A percentile compares a stretch with the other conserved stretches of the same genome.
Evolutionary conservation across 2,888 invertebrate genomes (phyloP).

Genomic region (Drosophila nr. fundita): DNA sequence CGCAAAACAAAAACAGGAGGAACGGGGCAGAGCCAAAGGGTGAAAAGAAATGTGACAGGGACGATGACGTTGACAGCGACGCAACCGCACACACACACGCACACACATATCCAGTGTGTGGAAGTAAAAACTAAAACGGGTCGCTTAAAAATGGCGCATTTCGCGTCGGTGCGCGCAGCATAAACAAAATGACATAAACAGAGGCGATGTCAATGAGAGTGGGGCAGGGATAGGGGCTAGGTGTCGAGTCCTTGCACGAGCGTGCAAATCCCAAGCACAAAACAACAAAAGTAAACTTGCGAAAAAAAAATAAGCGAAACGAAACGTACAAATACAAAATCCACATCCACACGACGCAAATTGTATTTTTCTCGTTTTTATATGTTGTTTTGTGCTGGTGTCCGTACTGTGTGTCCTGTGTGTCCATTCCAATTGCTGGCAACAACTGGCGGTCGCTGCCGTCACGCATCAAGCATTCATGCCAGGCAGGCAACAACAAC

Average conservation of each 20-base stretch:
- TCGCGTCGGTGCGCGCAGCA: constrained; percentile 64
- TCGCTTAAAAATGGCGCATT: constrained; percentile 62
- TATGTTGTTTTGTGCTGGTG: constrained; percentile 35
- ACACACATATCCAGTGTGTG: neutral
- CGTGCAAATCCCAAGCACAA: constrained; percentile 67
- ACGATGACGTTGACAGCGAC: constrained; percentile 26
- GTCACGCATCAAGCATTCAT: constrained; percentile 79
- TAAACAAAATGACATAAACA: constrained; percentile 74
- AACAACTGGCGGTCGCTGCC: constrained; percentile 78
- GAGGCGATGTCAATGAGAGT: constrained; percentile 34
- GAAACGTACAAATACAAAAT: constrained; percentile 63
- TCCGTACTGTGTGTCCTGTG: constrained; percentile 52
- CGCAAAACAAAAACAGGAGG: constrained; percentile 42
- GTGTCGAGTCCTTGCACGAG: constrained; percentile 73
- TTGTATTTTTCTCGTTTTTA: constrained; percentile 58
- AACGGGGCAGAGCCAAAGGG: neutral
- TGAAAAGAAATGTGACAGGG: neutral
- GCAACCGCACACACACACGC: constrained; percentile 13
- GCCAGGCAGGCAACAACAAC: constrained; percentile 56
- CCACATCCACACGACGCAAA: constrained; percentile 69
- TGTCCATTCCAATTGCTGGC: constrained; percentile 74
- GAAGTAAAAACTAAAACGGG: constrained; percentile 55
- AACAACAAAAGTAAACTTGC: constrained; percentile 64
- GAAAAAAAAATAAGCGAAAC: constrained; percentile 34
- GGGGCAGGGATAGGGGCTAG: constrained; percentile 18